Percentiles rank a stretch among this genome's conserved stretches.
phyloP scores from a whole-genome alignment of 2,797 vertebrate species.

The Anguilla megastoma region DNA sequence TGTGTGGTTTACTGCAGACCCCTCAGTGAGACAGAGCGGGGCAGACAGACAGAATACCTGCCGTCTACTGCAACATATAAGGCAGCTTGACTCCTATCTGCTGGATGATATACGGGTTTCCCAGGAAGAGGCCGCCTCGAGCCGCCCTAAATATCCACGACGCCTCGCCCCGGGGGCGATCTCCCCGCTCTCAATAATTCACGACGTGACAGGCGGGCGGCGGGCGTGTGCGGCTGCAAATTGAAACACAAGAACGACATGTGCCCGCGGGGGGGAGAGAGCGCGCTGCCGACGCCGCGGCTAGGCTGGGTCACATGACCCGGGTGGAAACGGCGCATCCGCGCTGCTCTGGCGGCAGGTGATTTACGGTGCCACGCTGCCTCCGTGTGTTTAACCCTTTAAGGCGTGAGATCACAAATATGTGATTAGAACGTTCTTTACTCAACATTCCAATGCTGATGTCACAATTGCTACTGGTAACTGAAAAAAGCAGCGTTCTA shows the following conservation, averaged over 20 bases:
- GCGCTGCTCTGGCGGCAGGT: neutral
- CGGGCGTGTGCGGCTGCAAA: conserved; percentile 29
- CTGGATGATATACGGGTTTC: neutral
- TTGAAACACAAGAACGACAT: conserved; percentile 37
- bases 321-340: neutral
- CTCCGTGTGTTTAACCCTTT: neutral
- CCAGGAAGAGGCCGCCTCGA: neutral
- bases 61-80: neutral
- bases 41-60: neutral
- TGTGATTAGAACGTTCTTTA: too few relatives aligned
- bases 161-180: neutral
- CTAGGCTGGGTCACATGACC: conserved; percentile 8
- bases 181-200: conserved; percentile 32
- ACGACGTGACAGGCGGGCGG: conserved; percentile 6
- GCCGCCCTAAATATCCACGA: neutral
- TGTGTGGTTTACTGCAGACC: neutral
- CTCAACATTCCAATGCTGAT: too few relatives aligned
- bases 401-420: too few relatives aligned
- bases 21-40: neutral
- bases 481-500: too few relatives aligned
- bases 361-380: neutral
- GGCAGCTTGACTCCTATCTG: neutral
- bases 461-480: too few relatives aligned
- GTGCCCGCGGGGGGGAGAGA: neutral
- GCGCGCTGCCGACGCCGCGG: neutral